A percentile compares a stretch with the other conserved stretches of the same genome.
phyloP scores from a whole-genome alignment of 2,797 vertebrate species.

The Dallia pectoralis region DNA sequence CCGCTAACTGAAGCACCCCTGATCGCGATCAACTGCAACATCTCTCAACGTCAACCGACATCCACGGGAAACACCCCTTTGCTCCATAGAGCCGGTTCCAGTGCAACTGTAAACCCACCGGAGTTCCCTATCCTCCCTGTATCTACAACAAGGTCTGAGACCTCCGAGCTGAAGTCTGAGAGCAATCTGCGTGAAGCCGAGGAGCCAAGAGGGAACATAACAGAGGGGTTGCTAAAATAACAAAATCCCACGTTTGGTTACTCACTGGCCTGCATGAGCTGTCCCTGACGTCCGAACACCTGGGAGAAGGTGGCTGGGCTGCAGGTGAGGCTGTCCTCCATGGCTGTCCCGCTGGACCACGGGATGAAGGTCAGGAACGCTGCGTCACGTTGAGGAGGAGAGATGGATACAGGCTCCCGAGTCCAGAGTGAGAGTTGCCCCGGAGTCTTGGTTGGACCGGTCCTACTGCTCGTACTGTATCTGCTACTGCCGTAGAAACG shows the following conservation, averaged over 20 bases:
- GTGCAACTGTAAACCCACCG: neutral
- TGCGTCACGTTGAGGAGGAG: slow-evolving; percentile 48
- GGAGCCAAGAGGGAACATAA: neutral
- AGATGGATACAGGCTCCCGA: slow-evolving; percentile 13
- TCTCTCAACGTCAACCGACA: neutral
- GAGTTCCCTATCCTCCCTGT: neutral
- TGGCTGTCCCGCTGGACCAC: slow-evolving; percentile 49
- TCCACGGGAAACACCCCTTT: neutral
- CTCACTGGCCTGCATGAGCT: slow-evolving; percentile 82
- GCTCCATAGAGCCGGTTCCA: neutral
- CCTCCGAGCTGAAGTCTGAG: neutral
- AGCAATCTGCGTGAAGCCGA: neutral
- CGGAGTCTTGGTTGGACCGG: slow-evolving; percentile 30
- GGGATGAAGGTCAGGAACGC: slow-evolving; percentile 55
- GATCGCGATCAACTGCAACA: neutral
- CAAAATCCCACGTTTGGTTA: slow-evolving; percentile 29
- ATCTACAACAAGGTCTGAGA: neutral
- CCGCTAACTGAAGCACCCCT: neutral
- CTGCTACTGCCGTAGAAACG: slow-evolving; percentile 44
- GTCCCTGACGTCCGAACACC: slow-evolving; percentile 81
- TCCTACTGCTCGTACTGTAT: slow-evolving; percentile 31
- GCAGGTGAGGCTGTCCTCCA: slow-evolving; percentile 81
- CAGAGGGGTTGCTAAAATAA: neutral
- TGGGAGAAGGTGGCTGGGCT: slow-evolving; percentile 78
- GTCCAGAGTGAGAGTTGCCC: slow-evolving; percentile 12